These are phyloP conservation scores for Mirounga angustirostris DNA, from an alignment of 2,113 vertebrate genomes.

Conservation along the genomic window DNA sequence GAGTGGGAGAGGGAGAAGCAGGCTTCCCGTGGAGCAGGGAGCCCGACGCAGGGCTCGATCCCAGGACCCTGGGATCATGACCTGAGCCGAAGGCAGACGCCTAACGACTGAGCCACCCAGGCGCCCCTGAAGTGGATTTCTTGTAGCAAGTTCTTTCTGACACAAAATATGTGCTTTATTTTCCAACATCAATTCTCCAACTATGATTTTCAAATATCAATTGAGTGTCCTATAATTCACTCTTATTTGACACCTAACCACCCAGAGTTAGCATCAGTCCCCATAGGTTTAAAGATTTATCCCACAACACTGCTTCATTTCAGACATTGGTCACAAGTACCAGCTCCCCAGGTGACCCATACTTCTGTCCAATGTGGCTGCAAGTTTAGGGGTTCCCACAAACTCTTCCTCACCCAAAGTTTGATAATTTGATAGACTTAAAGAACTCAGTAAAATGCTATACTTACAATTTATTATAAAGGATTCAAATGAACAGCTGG, in stretches of 20 bases:
- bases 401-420: not conserved
- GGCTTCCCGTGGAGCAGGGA: too few species aligned
- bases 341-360: not conserved
- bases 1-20: too few species aligned
- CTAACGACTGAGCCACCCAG: too few species aligned
- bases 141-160: not conserved
- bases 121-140: not conserved
- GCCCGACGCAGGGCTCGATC: too few species aligned
- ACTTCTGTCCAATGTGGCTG: not conserved
- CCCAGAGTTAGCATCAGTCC: not conserved
- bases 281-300: not conserved
- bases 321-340: not conserved
- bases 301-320: not conserved
- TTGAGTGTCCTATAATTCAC: not conserved
- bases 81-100: too few species aligned
- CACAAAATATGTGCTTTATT: not conserved
- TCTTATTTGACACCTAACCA: not conserved
- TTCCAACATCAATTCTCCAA: not conserved
- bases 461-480: not conserved
- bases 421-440: not conserved
- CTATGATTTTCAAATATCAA: not conserved
- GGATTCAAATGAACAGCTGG: not conserved
- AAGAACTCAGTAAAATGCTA: not conserved
- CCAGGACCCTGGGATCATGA: too few species aligned
- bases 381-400: not conserved